Evolutionary conservation across 2,113 vertebrate genomes (phyloP), one percentile per base, ranked within the genome.

Genomic region (Maccullochella peelii): DNA sequence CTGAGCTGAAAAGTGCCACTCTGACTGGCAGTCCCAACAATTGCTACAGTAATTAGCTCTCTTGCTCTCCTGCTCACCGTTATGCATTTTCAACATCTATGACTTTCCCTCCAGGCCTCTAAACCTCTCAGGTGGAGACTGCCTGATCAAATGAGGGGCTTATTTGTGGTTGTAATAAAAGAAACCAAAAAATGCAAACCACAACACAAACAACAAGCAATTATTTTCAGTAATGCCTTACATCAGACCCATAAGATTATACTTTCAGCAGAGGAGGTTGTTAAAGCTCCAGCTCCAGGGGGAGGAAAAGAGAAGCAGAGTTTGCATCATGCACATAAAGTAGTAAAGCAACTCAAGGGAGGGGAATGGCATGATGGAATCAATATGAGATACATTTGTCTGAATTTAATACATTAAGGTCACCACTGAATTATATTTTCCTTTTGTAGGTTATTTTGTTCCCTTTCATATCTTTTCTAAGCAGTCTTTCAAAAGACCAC

Each of bases 1-100:
- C 66, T 86, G 40, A 78, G 86, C 54, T 78, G 82, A 84, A 91
- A 92, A 91, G 77, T 77, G 72, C 36, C 80, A 57, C 81, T 88
- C 40, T 62, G 70, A 87, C 80, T 80, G 54, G 65, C 70, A 16
- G 55, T 54, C 79, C 74, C 77, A 40, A 47, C 72, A 40, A 68
- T 74, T 71, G 25, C 58, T 66, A 33, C 14, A 12, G 77, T 82
- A 84, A 92, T 91, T 88, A 91, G 70, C 77, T 80, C 47, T 25
- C 70, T 66, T 62, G 52, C 69, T 77, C 68, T 76, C 11, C 71
- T 49, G 27, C 81, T 76, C 10, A 14, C 18, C 21, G 25, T 44
- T 36, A 6, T 62, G 27, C 69, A 27, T 79, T 67, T 70, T 49
- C 33, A 68, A n/a, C 59, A n/a, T 68, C 33, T 42, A 3, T 36